These are phyloP conservation scores for Furcifer pardalis DNA, from an alignment of 2,797 vertebrate genomes.

Conservation along the genomic window DNA sequence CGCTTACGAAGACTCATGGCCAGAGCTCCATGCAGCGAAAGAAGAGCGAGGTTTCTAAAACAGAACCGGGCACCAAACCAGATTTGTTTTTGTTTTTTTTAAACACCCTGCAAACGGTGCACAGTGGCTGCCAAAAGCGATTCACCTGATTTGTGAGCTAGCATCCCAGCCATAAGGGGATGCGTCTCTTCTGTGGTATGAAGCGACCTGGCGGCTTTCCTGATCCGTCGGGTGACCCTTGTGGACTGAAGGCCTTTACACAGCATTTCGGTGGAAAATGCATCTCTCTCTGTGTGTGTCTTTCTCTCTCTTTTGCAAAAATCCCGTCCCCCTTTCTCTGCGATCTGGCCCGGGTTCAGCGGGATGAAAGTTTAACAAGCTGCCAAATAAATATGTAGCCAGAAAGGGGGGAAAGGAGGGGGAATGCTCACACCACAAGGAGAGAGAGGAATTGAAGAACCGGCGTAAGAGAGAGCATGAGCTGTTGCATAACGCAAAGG, in stretches of 20 bases:
- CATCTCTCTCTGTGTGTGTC: slow-evolving; percentile 73
- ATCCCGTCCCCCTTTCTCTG: no score
- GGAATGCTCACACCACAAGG: not conserved
- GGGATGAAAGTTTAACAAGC: not conserved
- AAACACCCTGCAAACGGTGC: no score
- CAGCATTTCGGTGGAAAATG: slow-evolving; percentile 79
- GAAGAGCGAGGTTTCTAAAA: slow-evolving; percentile 18
- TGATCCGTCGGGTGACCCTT: slow-evolving; percentile 79
- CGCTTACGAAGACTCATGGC: slow-evolving; percentile 66
- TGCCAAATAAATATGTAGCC: slow-evolving; percentile 35
- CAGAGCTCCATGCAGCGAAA: not conserved
- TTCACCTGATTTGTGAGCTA: slow-evolving; percentile 79
- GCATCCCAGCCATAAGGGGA: slow-evolving; percentile 77
- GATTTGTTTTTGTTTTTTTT: no score
- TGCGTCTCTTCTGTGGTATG: slow-evolving; percentile 82
- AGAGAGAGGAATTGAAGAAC: not conserved
- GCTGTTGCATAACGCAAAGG: slow-evolving; percentile 63
- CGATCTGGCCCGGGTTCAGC: not conserved
- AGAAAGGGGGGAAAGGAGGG: slow-evolving; percentile 41
- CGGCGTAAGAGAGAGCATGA: slow-evolving; percentile 44
- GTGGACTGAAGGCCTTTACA: slow-evolving; percentile 79
- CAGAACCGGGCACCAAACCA: slow-evolving; percentile 48
- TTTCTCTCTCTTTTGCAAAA: slow-evolving; percentile 4
- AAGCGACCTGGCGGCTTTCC: slow-evolving; percentile 85
- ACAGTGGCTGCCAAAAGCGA: slow-evolving; percentile 65